Conservation (phyloP, 1,140 invertebrate species). For the Nephila pilipes region DNA sequence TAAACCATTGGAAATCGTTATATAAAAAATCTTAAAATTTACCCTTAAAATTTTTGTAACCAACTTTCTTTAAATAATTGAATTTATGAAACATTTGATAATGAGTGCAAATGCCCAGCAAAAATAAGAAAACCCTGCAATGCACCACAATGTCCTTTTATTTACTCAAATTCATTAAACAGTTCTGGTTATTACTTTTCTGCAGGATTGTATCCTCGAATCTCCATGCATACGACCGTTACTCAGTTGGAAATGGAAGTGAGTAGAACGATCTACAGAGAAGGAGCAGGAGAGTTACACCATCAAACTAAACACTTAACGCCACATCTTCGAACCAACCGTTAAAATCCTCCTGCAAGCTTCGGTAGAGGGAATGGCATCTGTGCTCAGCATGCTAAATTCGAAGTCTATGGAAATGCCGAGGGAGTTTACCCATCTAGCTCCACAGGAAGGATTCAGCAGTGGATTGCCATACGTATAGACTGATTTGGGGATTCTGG, state of each 20-base stretch:
- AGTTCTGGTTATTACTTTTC: neutral
- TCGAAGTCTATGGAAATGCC: slow-evolving; percentile 46
- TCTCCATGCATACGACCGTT: neutral
- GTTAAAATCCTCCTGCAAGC: neutral
- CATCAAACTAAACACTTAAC: slow-evolving; percentile 22
- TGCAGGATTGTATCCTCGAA: neutral
- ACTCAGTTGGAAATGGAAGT: neutral
- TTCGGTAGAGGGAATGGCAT: neutral
- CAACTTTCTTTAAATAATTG: neutral
- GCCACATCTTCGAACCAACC: neutral
- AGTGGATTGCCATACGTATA: slow-evolving; percentile 62
- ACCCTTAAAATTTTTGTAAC: neutral
- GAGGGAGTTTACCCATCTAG: slow-evolving; percentile 3
- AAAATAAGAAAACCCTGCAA: neutral
- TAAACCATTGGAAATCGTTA: too few relatives aligned
- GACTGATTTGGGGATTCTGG: slow-evolving; percentile 43
- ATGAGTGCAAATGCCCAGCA: neutral
- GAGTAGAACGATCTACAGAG: neutral
- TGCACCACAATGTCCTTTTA: neutral
- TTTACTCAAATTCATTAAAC: neutral
- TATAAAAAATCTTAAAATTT: too few relatives aligned
- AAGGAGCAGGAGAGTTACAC: neutral
- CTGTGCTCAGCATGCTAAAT: slow-evolving; percentile 25
- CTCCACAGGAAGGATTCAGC: neutral
- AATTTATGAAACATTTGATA: neutral